phyloP scores from a whole-genome alignment of 2,113 vertebrate genomes.

The Leptosomus discolor region DNA sequence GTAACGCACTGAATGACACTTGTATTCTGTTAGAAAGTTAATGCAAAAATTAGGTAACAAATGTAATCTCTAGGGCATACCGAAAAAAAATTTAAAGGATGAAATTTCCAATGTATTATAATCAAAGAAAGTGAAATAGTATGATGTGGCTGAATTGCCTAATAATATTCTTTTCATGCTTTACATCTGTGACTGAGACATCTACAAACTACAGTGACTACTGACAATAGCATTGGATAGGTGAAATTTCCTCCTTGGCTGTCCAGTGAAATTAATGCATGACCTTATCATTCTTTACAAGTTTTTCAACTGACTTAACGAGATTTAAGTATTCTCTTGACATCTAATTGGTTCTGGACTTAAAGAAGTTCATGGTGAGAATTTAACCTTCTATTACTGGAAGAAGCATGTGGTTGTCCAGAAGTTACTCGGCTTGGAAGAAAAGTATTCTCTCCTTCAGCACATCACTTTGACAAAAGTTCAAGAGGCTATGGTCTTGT shows the following conservation, averaged over 20 bases:
- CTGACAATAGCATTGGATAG: not conserved
- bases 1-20: not conserved
- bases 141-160: not conserved
- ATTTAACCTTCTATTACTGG: not conserved
- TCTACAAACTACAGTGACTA: not conserved
- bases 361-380: not conserved
- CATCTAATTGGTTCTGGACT: not conserved
- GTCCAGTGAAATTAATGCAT: not conserved
- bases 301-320: not conserved
- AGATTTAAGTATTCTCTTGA: not conserved
- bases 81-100: not conserved
- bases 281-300: not conserved
- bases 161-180: not conserved
- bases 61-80: not conserved
- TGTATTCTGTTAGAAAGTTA: not conserved
- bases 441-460: not conserved
- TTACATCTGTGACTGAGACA: not conserved
- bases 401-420: not conserved
- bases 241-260: not conserved
- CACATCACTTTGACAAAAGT: not conserved
- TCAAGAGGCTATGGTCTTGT: not conserved
- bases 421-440: not conserved
- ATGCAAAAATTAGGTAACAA: not conserved
- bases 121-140: not conserved
- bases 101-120: not conserved